Conservation (phyloP, 2,113 vertebrate genomes). For the Lampris incognitus region DNA sequence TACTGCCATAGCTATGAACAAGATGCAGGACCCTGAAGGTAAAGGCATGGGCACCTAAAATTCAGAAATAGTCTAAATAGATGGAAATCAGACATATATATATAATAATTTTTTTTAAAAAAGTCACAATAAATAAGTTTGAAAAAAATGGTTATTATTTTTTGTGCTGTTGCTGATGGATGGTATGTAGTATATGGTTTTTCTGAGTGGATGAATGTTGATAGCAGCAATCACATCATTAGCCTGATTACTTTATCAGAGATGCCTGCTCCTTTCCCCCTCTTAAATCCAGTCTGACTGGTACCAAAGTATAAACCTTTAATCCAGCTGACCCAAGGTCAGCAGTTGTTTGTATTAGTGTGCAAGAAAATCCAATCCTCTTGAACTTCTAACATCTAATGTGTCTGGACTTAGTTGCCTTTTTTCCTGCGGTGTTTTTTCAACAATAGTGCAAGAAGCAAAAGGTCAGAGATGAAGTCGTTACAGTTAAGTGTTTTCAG, state of each 20-base stretch:
- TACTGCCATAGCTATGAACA: conserved; percentile 74
- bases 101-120: background rate
- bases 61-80: background rate
- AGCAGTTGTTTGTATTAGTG: conserved; percentile 2
- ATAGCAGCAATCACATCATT: too few species aligned
- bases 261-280: background rate
- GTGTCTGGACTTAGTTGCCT: background rate
- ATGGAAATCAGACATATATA: background rate
- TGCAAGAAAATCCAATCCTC: background rate
- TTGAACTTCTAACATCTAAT: background rate
- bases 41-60: background rate
- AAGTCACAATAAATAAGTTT: background rate
- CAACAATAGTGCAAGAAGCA: background rate
- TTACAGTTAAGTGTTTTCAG: background rate
- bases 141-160: too few species aligned
- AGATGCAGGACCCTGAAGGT: conserved; percentile 77
- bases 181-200: background rate
- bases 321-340: conserved; percentile 5
- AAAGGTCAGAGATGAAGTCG: background rate
- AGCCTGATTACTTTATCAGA: too few species aligned
- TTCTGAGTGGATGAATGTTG: too few species aligned
- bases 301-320: background rate
- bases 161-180: background rate
- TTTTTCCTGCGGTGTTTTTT: background rate
- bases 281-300: background rate